Evolutionary conservation across 2,888 invertebrate genomes (phyloP), one percentile per base, ranked within the genome.

Genomic region (Epicampocera succincta): DNA sequence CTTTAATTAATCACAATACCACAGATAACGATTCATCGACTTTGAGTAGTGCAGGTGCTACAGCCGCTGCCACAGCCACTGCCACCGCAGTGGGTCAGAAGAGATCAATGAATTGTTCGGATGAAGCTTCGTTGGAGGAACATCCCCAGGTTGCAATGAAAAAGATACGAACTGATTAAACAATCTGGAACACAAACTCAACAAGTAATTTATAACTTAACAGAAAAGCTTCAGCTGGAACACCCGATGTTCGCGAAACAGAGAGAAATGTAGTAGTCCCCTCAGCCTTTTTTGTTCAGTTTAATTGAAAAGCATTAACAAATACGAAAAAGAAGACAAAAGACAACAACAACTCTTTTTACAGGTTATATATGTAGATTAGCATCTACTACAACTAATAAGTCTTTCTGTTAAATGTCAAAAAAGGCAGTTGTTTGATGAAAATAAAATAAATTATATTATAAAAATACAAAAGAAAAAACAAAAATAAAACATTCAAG

Each of bases 161-260:
- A 85, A 91, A 91, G 83, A 86, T 90, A 84, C 88, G 90, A 85
- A 90, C 87, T 87, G 90, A 90, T 87, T 91, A 88, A 89, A 86
- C 54, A 19, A 33, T 44, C 25, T 8, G 58, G 13, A 54, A 52
- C 2, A 60, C 33, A 56, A 11, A 29, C 46, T 54, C 11, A 65
- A 56, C 3, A 66, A 9, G 19, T 19, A 69, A 44, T 46, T 61
- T 61, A n/a, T n/a, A 25, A 38, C 44, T 69, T 58, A 61, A 82
- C 21, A 42, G 21, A 33, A 63, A 81, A 69, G 48, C 80, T 44
- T 72, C 80, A 83, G 58, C 48, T 44, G 58, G 48, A n/a, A n/a
- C n/a, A 82, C 54, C 66, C 61, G 72, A 40, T 65, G 33, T 33
- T 33, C 3, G 33, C 33, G 63, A 74, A 76, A 83, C 85, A 66